phyloP scores from a whole-genome alignment of 2,113 vertebrate genomes.

The Podarcis muralis region DNA sequence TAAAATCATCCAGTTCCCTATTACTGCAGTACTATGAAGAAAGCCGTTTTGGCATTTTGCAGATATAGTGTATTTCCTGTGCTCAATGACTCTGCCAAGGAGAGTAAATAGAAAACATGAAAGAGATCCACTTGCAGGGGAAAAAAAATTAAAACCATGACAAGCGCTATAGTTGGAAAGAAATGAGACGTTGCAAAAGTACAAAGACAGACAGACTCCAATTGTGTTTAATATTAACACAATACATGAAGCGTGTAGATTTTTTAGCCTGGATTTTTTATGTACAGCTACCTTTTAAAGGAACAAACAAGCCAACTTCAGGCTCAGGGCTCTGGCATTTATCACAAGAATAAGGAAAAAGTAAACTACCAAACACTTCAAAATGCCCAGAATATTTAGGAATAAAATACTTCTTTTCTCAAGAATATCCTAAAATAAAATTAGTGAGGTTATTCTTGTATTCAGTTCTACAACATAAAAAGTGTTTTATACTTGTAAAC shows the following conservation, averaged over 20 bases:
- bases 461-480: constrained; percentile 32
- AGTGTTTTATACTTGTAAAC: not conserved
- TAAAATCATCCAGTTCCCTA: constrained; percentile 66
- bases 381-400: constrained; percentile 42
- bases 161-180: constrained; percentile 47
- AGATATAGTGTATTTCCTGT: constrained; percentile 63
- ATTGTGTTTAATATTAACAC: constrained; percentile 55
- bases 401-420: constrained; percentile 47
- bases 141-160: constrained; percentile 69
- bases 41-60: constrained; percentile 55
- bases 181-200: constrained; percentile 55
- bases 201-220: constrained; percentile 62
- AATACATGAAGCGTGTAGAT: constrained; percentile 51
- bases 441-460: constrained; percentile 19
- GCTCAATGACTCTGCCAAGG: constrained; percentile 63
- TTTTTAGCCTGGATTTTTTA: constrained; percentile 58
- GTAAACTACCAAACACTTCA: constrained; percentile 1
- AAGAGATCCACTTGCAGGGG: constrained; percentile 62
- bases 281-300: constrained; percentile 58
- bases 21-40: constrained; percentile 47
- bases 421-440: constrained; percentile 32
- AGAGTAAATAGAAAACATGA: constrained; percentile 65
- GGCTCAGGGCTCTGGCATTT: constrained; percentile 36
- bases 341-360: constrained; percentile 43
- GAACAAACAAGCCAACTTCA: constrained; percentile 56